Evolutionary conservation across 2,113 vertebrate genomes (phyloP).

Genomic region (Ptilonorhynchus violaceus): DNA sequence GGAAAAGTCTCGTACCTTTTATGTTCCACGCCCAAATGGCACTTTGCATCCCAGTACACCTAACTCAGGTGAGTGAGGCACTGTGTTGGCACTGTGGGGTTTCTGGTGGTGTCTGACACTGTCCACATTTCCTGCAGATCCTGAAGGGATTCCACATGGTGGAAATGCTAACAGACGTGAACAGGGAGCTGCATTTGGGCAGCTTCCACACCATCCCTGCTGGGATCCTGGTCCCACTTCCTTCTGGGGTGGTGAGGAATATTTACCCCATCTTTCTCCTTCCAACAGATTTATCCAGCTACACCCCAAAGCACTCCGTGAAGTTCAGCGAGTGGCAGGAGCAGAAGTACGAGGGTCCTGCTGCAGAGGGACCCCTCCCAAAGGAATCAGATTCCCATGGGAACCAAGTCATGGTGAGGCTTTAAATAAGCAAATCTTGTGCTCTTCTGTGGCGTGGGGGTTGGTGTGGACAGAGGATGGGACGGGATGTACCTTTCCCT

Average conservation of each 20-base stretch:
- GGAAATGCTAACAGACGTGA: not conserved
- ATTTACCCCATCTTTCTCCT: not conserved
- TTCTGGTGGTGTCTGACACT: not conserved
- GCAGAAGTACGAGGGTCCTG: slow-evolving; percentile 74
- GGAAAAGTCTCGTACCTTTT: slow-evolving; percentile 66
- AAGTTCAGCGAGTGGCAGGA: slow-evolving; percentile 90
- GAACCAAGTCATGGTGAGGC: slow-evolving; percentile 87
- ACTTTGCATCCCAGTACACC: slow-evolving; percentile 52
- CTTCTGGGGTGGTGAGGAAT: not conserved
- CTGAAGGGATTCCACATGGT: not conserved
- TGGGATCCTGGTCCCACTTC: not conserved
- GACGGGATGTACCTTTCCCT: not conserved
- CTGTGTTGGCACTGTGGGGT: not conserved
- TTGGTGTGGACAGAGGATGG: not conserved
- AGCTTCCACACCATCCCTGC: not conserved
- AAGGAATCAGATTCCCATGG: slow-evolving; percentile 30
- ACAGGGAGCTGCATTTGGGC: not conserved
- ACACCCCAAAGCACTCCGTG: slow-evolving; percentile 88
- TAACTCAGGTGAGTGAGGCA: slow-evolving; percentile 77
- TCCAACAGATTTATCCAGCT: slow-evolving; percentile 87
- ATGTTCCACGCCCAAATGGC: slow-evolving; percentile 77
- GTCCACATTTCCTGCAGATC: fast-evolving
- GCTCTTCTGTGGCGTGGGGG: not conserved
- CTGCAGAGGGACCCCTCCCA: slow-evolving; percentile 21
- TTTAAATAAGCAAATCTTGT: not conserved